Base-by-base conservation (phyloP, 2,113 vertebrate species). In the Brienomyrus brachyistius region DNA sequence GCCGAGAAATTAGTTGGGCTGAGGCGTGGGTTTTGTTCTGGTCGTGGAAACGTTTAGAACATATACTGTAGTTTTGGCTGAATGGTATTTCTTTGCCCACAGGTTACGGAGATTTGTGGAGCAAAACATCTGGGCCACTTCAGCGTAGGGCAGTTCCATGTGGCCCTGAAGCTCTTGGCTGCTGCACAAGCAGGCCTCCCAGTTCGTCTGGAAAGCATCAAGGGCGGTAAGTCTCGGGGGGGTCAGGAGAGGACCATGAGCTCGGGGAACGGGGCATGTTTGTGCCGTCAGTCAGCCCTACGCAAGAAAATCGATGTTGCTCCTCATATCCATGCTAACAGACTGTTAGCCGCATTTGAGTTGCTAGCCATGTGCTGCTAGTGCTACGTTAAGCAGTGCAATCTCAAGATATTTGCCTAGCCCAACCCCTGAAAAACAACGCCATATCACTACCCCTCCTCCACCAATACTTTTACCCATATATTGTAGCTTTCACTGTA, bases 91-190 rank as follows among this genome's bases (percentile, higher is more conserved):
- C 74, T 89, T 27, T 92, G 47, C 92, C 92, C 92, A 88, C 94
- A 99, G 98, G 97, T 99, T 93, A 98, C 97, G 2, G 97, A 98
- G 92, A 92, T 98, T 91, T 98, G 97, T 92, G 98, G 97, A 91
- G 97, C 97, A n/a, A 98, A 98, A 94, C 96, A 95, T 0, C 93
- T 97, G 91, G 98, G 98, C 86, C 98, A 97, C 96, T 99, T 99
- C 91, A 97, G 97, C 87, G 97, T 95, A 0, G 92, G 96, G 85
- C 97, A 99, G 74, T 99, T 99, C 96, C 99, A 97, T 27, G 90
- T 97, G 93, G 97, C 97, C 88, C 95, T 99, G 95, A 99, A 98
- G 95, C 95, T 99, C 93, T 97, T 99, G 66, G 97, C 98, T 0
- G 97, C 97, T 19, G 97, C 96, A 0, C 98, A 99, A 93, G 93